Conservation (phyloP, 2,113 vertebrate genomes). For the Odontophorus gujanensis region DNA sequence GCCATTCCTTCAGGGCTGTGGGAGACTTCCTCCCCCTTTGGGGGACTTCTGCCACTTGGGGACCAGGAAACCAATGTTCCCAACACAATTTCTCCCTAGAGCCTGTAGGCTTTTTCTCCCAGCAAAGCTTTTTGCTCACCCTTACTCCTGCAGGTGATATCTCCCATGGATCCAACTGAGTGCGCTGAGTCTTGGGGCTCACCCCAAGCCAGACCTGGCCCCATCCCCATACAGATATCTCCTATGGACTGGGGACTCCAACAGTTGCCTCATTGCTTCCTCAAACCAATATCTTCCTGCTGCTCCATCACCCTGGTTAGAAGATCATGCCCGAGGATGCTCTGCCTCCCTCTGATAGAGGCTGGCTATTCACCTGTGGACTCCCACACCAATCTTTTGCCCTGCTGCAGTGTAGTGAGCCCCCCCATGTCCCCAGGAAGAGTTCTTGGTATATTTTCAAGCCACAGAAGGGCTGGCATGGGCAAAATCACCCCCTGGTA, state of each 20-base stretch:
- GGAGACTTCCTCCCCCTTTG: rapidly evolving
- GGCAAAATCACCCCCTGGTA: background rate
- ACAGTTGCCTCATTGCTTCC: background rate
- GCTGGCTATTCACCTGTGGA: background rate
- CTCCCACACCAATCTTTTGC: background rate
- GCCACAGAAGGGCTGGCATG: background rate
- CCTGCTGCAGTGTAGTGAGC: background rate
- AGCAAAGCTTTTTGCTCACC: background rate
- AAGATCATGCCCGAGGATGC: background rate
- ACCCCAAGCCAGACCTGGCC: rapidly evolving
- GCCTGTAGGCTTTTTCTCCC: background rate
- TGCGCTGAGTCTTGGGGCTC: background rate
- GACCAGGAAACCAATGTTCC: background rate
- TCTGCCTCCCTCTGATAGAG: background rate
- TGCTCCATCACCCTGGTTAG: background rate
- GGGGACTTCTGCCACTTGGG: background rate
- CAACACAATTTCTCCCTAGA: background rate
- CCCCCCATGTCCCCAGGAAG: background rate
- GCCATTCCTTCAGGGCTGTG: rapidly evolving
- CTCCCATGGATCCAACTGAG: background rate
- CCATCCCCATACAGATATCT: background rate
- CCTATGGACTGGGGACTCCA: no score
- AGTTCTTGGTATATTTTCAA: background rate
- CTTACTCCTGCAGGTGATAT: background rate
- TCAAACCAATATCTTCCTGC: rapidly evolving